These are phyloP conservation scores for Anthopleura sola DNA, from an alignment of 64 coral and sea anemone genomes.

Conservation along the genomic window DNA sequence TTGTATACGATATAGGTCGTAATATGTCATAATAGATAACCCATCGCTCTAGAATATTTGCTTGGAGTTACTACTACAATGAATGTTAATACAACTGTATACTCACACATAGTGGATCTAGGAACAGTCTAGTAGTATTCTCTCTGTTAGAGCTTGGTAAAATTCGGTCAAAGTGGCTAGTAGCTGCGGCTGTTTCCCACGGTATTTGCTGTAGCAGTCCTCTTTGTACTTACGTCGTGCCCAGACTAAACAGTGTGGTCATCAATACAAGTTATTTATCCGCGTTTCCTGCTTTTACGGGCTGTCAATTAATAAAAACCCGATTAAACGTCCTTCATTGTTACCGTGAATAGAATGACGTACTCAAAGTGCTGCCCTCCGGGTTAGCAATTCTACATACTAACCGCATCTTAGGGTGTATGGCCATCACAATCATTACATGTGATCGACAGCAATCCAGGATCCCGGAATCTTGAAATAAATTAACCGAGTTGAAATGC, in stretches of 20 bases:
- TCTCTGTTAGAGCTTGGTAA: background rate
- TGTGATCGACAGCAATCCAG: background rate
- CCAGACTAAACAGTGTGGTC: background rate
- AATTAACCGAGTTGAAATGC: background rate
- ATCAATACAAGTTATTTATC: slow-evolving; percentile 1
- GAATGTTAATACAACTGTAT: background rate
- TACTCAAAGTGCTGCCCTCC: background rate
- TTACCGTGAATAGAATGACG: background rate
- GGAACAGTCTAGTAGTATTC: background rate
- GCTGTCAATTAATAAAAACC: background rate
- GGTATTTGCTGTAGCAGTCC: background rate
- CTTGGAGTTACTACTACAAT: too few relatives aligned
- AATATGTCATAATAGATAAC: background rate
- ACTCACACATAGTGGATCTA: background rate
- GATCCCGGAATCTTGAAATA: background rate
- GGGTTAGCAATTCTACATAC: background rate
- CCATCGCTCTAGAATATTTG: background rate
- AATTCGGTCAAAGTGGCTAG: too few relatives aligned
- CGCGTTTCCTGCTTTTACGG: slow-evolving; percentile 1
- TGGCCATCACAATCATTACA: background rate
- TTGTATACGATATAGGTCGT: background rate
- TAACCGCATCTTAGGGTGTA: background rate
- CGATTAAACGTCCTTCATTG: background rate
- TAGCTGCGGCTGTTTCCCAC: background rate
- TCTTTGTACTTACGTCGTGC: background rate